phyloP scores from a whole-genome alignment of 1,140 invertebrate genomes.

The Helicoverpa zea region DNA sequence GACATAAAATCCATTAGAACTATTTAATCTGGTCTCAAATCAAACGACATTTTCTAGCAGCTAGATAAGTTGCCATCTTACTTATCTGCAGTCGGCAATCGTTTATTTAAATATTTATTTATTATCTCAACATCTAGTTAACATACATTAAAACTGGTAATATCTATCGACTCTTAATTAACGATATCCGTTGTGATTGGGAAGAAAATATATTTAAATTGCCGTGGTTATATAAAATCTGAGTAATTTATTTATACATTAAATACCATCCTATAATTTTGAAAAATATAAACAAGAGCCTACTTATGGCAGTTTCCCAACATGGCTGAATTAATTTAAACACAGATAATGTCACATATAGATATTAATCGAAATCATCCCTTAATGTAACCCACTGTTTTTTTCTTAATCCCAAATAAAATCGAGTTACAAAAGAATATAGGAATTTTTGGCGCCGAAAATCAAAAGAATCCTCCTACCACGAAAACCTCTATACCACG shows the following conservation, averaged over 20 bases:
- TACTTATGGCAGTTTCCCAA: too few species aligned
- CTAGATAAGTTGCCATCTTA: neutral
- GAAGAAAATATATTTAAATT: neutral
- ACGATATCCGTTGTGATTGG: neutral
- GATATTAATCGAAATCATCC: too few species aligned
- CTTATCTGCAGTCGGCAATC: conserved; percentile 6
- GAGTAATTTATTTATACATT: too few species aligned
- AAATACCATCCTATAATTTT: too few species aligned
- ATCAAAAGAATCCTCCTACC: conserved; percentile 33
- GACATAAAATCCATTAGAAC: neutral
- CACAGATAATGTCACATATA: too few species aligned
- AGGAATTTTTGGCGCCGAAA: neutral
- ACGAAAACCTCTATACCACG: neutral
- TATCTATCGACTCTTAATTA: conserved; percentile 2
- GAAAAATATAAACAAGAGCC: too few species aligned
- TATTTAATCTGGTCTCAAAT: neutral
- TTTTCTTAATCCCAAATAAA: too few species aligned
- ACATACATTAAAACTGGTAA: neutral
- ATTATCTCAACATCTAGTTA: neutral
- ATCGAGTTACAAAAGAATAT: neutral
- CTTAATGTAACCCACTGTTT: too few species aligned
- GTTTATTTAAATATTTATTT: neutral
- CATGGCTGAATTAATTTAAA: too few species aligned
- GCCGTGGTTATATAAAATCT: too few species aligned
- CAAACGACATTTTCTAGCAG: neutral